These are phyloP conservation scores for Corythaixoides concolor DNA, from an alignment of 2,113 vertebrate genomes.

Conservation along the genomic window DNA sequence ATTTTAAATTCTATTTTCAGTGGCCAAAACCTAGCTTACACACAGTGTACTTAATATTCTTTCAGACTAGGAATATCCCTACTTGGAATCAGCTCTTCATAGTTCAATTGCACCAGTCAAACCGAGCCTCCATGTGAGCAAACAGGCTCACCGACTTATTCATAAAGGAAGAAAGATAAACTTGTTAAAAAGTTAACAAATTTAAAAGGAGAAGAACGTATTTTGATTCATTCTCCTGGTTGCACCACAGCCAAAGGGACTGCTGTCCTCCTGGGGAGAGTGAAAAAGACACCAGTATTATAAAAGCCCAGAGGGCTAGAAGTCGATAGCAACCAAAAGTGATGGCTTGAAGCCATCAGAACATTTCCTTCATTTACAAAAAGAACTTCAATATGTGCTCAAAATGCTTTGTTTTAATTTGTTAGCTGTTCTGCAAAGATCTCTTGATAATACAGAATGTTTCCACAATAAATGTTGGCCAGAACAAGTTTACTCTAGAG, in stretches of 20 bases:
- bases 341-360: slow-evolving; percentile 51
- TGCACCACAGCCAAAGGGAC: slow-evolving; percentile 18
- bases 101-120: neutral
- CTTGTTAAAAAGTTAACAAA: neutral
- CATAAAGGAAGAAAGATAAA: neutral
- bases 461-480: slow-evolving; percentile 75
- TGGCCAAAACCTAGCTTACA: neutral
- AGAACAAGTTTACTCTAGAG: slow-evolving; percentile 75
- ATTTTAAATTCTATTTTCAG: neutral
- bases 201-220: neutral
- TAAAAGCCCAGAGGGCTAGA: slow-evolving; percentile 19
- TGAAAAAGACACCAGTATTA: slow-evolving; percentile 34
- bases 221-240: slow-evolving; percentile 6
- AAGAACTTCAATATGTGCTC: slow-evolving; percentile 43
- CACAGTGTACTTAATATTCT: neutral
- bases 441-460: slow-evolving; percentile 75
- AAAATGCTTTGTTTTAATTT: slow-evolving; percentile 67
- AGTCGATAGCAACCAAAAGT: slow-evolving; percentile 46
- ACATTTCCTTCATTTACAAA: slow-evolving; percentile 53
- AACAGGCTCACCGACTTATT: neutral
- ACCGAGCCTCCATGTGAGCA: neutral
- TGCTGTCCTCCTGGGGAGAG: neutral
- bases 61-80: neutral
- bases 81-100: neutral
- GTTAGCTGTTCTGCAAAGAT: slow-evolving; percentile 71